A percentile compares a stretch with the other conserved stretches of the same genome.
phyloP scores from a whole-genome alignment of 2,113 vertebrate genomes.

The Neolamprologus toae region DNA sequence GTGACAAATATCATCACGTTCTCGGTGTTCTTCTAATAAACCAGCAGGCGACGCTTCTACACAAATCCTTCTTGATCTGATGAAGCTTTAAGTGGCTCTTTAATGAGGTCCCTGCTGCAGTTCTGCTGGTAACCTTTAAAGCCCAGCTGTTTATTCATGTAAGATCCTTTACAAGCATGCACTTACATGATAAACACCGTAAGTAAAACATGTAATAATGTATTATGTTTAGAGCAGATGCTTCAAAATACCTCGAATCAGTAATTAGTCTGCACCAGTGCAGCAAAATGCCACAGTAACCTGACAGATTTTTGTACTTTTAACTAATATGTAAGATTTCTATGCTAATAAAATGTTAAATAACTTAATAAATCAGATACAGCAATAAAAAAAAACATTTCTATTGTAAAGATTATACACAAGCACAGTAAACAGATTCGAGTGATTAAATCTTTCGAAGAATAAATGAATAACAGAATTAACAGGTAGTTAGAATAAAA shows the following conservation, averaged over 20 bases:
- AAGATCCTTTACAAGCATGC: neutral
- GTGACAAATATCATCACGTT: constrained; percentile 41
- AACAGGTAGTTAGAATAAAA: neutral
- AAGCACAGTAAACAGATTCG: neutral
- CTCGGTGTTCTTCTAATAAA: neutral
- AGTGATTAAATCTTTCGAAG: neutral
- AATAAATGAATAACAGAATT: neutral
- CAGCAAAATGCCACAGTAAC: neutral
- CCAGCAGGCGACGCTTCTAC: neutral
- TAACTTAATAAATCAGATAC: neutral
- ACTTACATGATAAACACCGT: neutral
- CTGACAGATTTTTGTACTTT: neutral
- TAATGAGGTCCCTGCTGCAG: neutral
- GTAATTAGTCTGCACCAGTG: neutral
- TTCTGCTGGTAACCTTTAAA: constrained; percentile 32
- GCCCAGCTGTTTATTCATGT: neutral
- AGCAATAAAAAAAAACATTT: neutral
- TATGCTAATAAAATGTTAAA: neutral
- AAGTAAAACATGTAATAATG: neutral
- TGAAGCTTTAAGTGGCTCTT: constrained; percentile 1
- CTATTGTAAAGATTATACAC: neutral
- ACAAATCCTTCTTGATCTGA: neutral
- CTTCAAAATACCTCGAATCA: neutral
- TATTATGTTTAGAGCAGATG: neutral
- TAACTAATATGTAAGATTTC: neutral